Evolutionary conservation across 1,140 invertebrate genomes (phyloP), one percentile per base, ranked within the genome.

Genomic region (Pseudachorutes palmiensis): DNA sequence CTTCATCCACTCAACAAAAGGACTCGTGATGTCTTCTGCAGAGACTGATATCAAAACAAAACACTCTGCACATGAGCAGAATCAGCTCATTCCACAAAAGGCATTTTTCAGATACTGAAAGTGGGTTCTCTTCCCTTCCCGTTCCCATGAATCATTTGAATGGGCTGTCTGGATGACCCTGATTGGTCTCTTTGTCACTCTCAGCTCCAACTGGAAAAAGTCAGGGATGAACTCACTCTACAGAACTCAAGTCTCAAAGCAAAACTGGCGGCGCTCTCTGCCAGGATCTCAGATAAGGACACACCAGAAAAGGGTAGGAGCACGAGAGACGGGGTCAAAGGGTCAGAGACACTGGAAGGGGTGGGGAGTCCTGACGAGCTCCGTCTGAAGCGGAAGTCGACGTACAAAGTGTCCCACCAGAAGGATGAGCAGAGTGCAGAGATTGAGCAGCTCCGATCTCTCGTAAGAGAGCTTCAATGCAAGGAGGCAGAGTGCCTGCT

Each of bases 161-260:
- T n/a, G n/a, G n/a, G n/a, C n/a, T n/a, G n/a, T n/a, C n/a, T n/a
- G n/a, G n/a, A n/a, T n/a, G n/a, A n/a, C n/a, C n/a, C n/a, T n/a
- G n/a, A n/a, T n/a, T n/a, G n/a, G n/a, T n/a, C n/a, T n/a, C n/a
- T n/a, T n/a, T n/a, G n/a, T 64, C 36, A 64, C 36, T 64, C 59
- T 30, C 69, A 77, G 76, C 72, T 75, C 41, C 75, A 77, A 61
- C 69, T 75, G 45, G 76, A 80, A 64, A 75, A 76, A 64, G 76
- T 76, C 14, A 68, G 77, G 26, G 76, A 80, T 61, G 75, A 77
- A 70, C 69, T 73, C 66, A 79, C 72, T 62, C 67, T 75, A 62
- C 76, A 75, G 73, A 77, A 74, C 70, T 78, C 69, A 68, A 77
- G 72, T 64, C 68, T 74, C 57, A 77, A 72, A 68, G 76, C 73